Evolutionary conservation across 2,113 vertebrate species (phyloP).

Genomic region (Tychaedon coryphoeus): DNA sequence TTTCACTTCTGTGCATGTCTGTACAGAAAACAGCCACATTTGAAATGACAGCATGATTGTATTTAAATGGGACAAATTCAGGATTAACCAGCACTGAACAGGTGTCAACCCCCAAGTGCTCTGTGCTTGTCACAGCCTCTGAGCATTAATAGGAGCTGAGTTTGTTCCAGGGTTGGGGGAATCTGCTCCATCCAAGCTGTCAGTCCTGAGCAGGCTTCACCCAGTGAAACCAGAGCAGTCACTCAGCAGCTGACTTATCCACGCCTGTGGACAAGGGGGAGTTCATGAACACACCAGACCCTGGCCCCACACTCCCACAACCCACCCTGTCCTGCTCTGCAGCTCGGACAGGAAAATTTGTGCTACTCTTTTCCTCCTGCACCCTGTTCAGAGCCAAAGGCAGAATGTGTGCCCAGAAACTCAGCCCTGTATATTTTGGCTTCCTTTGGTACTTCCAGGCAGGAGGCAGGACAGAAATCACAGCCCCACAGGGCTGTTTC

Average conservation of each 20-base stretch:
- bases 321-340: neutral
- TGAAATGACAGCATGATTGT: constrained; percentile 30
- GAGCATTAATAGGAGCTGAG: neutral
- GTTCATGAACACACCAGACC: neutral
- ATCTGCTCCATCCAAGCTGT: neutral
- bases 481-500: rapidly evolving
- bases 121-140: neutral
- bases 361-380: neutral
- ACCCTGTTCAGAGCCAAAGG: neutral
- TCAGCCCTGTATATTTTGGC: neutral
- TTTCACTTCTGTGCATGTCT: constrained; percentile 21
- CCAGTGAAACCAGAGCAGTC: neutral
- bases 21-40: neutral
- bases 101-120: constrained; percentile 35
- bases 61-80: constrained; percentile 40
- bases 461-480: neutral
- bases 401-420: neutral
- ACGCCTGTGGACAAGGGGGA: neutral
- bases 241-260: neutral
- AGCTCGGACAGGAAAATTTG: neutral
- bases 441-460: neutral
- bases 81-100: constrained; percentile 19
- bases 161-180: neutral
- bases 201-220: neutral
- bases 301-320: neutral